A percentile compares a stretch with the other conserved stretches of the same genome.
Evolutionary conservation across 2,888 invertebrate genomes (phyloP).

Genomic region (Spisula solida): DNA sequence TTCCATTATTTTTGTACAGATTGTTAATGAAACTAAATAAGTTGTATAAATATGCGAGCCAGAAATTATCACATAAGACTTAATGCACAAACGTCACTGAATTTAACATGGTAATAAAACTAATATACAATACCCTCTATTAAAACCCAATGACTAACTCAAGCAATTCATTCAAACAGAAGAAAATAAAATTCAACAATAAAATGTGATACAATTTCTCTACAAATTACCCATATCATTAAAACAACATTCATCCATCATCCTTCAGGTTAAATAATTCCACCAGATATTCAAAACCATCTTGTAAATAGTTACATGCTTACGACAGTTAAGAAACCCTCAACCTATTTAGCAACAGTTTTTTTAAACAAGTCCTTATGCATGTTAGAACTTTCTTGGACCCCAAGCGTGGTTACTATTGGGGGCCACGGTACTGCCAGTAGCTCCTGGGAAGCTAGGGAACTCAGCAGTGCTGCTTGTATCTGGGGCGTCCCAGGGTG

Average conservation of each 20-base stretch:
- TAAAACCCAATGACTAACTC: background rate
- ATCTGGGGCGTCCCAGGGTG: slow-evolving; percentile 87
- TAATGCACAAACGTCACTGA: background rate
- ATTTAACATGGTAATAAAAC: background rate
- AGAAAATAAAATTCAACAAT: background rate
- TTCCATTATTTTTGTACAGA: slow-evolving; percentile 5
- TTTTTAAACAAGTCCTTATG: background rate
- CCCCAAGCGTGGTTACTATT: slow-evolving; percentile 81
- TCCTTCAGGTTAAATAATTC: background rate
- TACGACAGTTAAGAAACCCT: background rate
- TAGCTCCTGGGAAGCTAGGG: slow-evolving; percentile 77
- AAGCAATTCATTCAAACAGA: background rate
- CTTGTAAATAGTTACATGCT: background rate
- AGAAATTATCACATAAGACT: background rate
- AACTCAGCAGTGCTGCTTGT: slow-evolving; percentile 87
- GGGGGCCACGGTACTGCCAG: slow-evolving; percentile 77
- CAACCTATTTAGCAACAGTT: background rate
- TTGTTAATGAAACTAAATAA: background rate
- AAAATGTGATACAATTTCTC: background rate
- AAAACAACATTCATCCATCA: slow-evolving; percentile 8
- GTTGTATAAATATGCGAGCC: background rate
- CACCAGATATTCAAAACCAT: background rate
- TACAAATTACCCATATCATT: background rate
- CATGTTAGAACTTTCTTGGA: slow-evolving; percentile 61
- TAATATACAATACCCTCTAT: background rate